Evolutionary conservation across 1,140 invertebrate species (phyloP), one percentile per base, ranked within the genome.

Genomic region (Globodera rostochiensis): DNA sequence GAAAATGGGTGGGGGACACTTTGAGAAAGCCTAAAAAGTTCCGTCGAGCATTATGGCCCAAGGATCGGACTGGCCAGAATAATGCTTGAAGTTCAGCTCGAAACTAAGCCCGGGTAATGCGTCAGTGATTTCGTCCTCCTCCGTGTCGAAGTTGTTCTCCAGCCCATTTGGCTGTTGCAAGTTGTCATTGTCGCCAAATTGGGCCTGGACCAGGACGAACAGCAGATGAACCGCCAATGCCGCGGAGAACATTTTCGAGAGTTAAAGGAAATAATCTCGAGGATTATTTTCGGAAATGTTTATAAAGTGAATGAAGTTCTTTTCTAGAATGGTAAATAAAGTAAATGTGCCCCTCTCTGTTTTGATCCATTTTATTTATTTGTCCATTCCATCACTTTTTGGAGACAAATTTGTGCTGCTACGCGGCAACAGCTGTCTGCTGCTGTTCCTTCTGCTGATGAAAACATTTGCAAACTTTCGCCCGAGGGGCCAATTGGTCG

Each of bases 81-180:
- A 88, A 70, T 89, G 87, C 79, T 90, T 90, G 80, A 89, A 89
- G 53, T 90, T 89, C 13, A 85, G 73, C 13, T 86, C 79, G 67
- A 89, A 90, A 49, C 83, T 79, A 13, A 90, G 80, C 53, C 88
- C 88, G 8, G 88, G 88, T 19, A 89, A 77, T 15, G 64, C 15
- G 67, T 74, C 70, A 50, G 82, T 83, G 79, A 89, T 90, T 79
- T 89, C 87, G 71, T 87, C 85, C 13, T 60, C 86, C 3, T 80
- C 49, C 60, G 6, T 21, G 11, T 64, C 69, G 25, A 36, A 9
- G 8, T 11, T 13, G 57, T 64, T 2, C 19, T 64, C 57, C 11
- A 64, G 13, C 57, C 13, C 11, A 64, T 64, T 64, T 19, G 57
- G 4, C 57, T 64, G 57, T 6, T 19, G 57, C 13, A 64, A 64